Evolutionary conservation across 2,888 invertebrate genomes (phyloP).

Genomic region (Mechanitis messenoides): DNA sequence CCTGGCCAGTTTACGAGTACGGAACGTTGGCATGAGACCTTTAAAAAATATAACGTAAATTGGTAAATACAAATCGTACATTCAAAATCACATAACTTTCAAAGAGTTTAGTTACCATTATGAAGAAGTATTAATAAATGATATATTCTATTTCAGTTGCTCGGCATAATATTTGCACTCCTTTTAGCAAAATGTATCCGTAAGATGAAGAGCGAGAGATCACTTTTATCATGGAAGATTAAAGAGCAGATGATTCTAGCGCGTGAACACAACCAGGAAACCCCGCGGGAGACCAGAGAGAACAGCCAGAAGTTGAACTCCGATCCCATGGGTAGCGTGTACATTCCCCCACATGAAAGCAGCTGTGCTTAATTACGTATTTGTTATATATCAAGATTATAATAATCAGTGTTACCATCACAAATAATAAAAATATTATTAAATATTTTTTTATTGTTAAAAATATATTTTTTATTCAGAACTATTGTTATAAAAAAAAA

Average conservation of each 20-base stretch:
- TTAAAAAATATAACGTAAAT: too few relatives aligned
- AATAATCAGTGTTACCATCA: too few relatives aligned
- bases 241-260: slow-evolving; percentile 73
- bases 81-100: neutral
- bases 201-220: slow-evolving; percentile 82
- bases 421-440: neutral
- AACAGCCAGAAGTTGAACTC: slow-evolving; percentile 10
- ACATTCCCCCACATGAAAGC: slow-evolving; percentile 43
- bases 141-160: slow-evolving; percentile 71
- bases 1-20: too few relatives aligned
- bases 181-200: slow-evolving; percentile 90
- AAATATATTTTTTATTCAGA: too few relatives aligned
- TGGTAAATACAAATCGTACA: neutral
- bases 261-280: slow-evolving; percentile 41
- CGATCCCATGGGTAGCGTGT: slow-evolving; percentile 33
- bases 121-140: neutral
- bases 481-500: too few relatives aligned
- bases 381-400: neutral
- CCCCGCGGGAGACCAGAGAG: slow-evolving; percentile 19
- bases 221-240: slow-evolving; percentile 80
- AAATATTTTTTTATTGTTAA: too few relatives aligned
- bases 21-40: too few relatives aligned
- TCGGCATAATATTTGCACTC: slow-evolving; percentile 91
- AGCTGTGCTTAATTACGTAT: slow-evolving; percentile 36
- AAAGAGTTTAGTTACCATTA: neutral